Percentiles rank a stretch among this genome's conserved stretches.
phyloP scores from a whole-genome alignment of 2,888 invertebrate species.

The Heterodera filipjevi region DNA sequence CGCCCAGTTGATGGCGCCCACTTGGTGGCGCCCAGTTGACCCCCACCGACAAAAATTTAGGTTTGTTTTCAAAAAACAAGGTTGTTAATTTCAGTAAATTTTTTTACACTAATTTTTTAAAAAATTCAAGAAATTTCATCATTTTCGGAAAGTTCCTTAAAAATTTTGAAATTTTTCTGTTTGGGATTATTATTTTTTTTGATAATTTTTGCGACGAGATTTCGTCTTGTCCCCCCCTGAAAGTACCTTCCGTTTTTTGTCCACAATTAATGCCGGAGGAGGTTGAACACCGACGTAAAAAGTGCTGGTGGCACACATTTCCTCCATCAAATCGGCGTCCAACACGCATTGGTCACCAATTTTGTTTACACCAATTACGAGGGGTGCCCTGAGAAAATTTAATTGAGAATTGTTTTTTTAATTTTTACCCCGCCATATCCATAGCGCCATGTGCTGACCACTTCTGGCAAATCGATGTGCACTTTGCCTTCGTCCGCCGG shows the following conservation, averaged over 20 bases:
- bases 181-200: too few relatives aligned
- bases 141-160: neutral
- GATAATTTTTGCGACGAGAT: too few relatives aligned
- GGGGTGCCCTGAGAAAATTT: constrained; percentile 45
- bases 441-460: constrained; percentile 50
- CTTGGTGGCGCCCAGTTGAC: too few relatives aligned
- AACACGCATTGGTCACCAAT: constrained; percentile 54
- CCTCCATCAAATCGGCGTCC: constrained; percentile 55
- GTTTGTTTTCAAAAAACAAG: too few relatives aligned
- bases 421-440: constrained; percentile 41
- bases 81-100: too few relatives aligned
- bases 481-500: constrained; percentile 54
- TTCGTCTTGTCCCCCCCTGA: neutral
- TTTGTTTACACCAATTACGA: constrained; percentile 52
- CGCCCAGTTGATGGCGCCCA: too few relatives aligned
- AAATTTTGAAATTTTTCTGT: too few relatives aligned
- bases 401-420: neutral
- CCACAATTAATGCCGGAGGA: too few relatives aligned
- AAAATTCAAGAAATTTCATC: neutral
- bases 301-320: constrained; percentile 51
- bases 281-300: constrained; percentile 51
- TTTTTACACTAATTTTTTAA: too few relatives aligned
- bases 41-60: too few relatives aligned
- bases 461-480: constrained; percentile 49
- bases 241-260: too few relatives aligned